These are phyloP conservation scores for Chelon auratus DNA, from an alignment of 2,797 vertebrate species.

Conservation along the genomic window DNA sequence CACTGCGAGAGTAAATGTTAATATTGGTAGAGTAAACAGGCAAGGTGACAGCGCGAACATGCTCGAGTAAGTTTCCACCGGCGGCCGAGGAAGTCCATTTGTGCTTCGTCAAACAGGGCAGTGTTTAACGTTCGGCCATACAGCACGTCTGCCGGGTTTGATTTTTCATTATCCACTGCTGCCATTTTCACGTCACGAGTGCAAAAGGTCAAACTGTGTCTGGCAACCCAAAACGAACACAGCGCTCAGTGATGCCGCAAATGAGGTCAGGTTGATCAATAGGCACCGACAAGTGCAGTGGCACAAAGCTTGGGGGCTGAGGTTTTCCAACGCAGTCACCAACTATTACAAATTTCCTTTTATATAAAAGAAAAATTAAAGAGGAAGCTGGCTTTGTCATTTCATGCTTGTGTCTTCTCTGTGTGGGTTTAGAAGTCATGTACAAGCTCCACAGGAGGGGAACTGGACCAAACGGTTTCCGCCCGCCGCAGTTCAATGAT, in stretches of 20 bases:
- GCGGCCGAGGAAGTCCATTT: conserved; percentile 12
- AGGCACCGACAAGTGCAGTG: conserved; percentile 31
- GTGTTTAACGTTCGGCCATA: not conserved
- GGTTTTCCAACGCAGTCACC: conserved; percentile 1
- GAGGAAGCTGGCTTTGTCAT: too few relatives aligned
- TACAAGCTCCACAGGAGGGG: not conserved
- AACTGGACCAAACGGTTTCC: conserved; percentile 3
- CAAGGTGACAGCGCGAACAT: conserved; percentile 37
- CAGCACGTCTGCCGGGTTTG: not conserved
- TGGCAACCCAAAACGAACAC: conserved; percentile 14
- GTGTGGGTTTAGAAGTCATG: conserved; percentile 10
- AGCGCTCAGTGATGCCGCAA: conserved; percentile 20
- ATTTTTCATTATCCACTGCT: not conserved
- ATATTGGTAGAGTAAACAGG: conserved; percentile 66
- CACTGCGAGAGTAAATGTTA: conserved; percentile 63
- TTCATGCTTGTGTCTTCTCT: not conserved
- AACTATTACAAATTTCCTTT: not conserved
- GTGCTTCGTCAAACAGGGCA: conserved; percentile 1
- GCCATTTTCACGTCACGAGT: not conserved
- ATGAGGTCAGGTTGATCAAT: conserved; percentile 60
- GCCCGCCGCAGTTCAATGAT: conserved; percentile 38
- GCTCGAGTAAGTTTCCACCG: conserved; percentile 1
- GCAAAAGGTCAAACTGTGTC: conserved; percentile 44
- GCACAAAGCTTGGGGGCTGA: not conserved
- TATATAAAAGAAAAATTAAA: not conserved